These are phyloP conservation scores for Wiebesia pumilae DNA, from an alignment of 1,140 invertebrate genomes.

Conservation along the genomic window DNA sequence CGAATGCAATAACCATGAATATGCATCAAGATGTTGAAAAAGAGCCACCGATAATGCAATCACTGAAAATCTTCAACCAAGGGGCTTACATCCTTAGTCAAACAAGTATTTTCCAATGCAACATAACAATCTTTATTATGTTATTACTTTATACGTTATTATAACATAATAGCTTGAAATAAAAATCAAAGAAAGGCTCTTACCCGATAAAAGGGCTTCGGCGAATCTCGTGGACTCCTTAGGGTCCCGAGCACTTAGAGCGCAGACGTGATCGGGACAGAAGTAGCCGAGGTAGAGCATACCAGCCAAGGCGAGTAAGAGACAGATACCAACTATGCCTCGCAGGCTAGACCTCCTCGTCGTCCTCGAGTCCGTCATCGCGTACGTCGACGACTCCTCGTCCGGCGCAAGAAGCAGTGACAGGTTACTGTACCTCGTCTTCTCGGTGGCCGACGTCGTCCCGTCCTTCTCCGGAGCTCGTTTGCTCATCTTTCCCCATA, in stretches of 20 bases:
- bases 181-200: constrained; percentile 46
- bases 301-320: constrained; percentile 85
- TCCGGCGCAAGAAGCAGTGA: constrained; percentile 61
- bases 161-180: not conserved
- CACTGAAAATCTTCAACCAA: not conserved
- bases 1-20: not conserved
- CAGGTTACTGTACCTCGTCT: constrained; percentile 10
- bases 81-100: too few species aligned
- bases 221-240: constrained; percentile 70
- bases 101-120: not conserved
- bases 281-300: constrained; percentile 92
- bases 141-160: too few species aligned
- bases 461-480: constrained; percentile 27
- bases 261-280: constrained; percentile 90
- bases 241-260: constrained; percentile 80
- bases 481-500: constrained; percentile 41
- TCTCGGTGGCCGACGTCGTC: constrained; percentile 26
- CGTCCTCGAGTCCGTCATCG: constrained; percentile 69
- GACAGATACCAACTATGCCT: constrained; percentile 85
- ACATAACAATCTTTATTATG: not conserved
- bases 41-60: not conserved
- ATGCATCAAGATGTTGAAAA: not conserved
- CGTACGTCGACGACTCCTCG: not conserved
- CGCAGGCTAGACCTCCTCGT: constrained; percentile 76
- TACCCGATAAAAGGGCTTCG: constrained; percentile 65